Evolutionary conservation across 2,888 invertebrate genomes (phyloP), one percentile per base, ranked within the genome.

Genomic region (Philhelius pedissequus): DNA sequence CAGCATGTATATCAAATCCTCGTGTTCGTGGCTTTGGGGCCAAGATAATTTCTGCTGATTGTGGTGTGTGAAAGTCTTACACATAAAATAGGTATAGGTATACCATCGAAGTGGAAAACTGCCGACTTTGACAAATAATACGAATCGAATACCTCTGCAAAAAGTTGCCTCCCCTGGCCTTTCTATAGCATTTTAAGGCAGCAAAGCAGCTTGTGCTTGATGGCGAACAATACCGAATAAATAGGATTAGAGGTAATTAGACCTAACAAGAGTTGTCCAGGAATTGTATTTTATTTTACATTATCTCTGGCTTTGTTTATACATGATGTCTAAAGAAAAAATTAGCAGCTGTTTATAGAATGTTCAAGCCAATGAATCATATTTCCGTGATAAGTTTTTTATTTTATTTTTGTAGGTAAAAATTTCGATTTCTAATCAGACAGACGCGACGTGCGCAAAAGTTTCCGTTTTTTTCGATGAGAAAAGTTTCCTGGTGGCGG

Each of bases 171-270:
- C 20, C 20, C 3, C 35, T 11, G 13, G 9, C 25, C n/a, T n/a
- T 22, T n/a, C 66, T 13, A 3, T 7, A 4, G 11, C 38, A 35
- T n/a, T n/a, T n/a, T 9, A 35, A 38, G 38, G 81, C 9, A 62
- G n/a, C n/a, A n/a, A 50, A 45, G 35, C 58, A 48, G 68, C 75
- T 62, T 84, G 66, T 76, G 60, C 75, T 54, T 84, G 75, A 30
- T 80, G 70, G 48, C 60, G 62, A 76, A n/a, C n/a, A n/a, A 32
- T 35, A 20, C 20, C 56, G 20, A 56, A 75, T 84, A 84, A 80
- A 84, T 80, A 62, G 75, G 80, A 84, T 84, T 84, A 84, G 22
- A 71, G 60, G 84, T 76, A 84, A 84, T 84, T 84, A 84, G 80
- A 76, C 75, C 50, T 76, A 76, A 68, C 74, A 70, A 79, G 79